A percentile compares a stretch with the other conserved stretches of the same genome.
Evolutionary conservation across 2,113 vertebrate genomes (phyloP).

Genomic region (Motacilla alba): DNA sequence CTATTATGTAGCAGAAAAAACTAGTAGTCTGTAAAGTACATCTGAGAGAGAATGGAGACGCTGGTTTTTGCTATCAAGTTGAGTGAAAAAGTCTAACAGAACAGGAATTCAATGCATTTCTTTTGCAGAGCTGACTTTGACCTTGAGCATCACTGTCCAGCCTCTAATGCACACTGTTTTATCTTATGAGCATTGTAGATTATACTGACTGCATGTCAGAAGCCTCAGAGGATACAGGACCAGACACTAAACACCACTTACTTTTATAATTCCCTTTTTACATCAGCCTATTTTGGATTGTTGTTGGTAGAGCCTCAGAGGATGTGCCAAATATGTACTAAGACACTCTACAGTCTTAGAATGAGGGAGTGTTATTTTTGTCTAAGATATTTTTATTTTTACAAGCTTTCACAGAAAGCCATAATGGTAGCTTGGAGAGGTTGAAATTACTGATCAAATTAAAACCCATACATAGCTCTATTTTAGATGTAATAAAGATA

Average conservation of each 20-base stretch:
- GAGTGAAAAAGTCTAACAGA: neutral
- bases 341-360: neutral
- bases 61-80: neutral
- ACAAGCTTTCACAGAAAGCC: slow-evolving; percentile 29
- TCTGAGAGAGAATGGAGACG: neutral
- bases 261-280: neutral
- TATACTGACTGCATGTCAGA: neutral
- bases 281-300: neutral
- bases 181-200: neutral
- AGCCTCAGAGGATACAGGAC: neutral
- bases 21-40: neutral
- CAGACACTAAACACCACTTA: neutral
- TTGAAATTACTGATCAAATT: neutral
- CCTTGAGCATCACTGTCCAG: neutral
- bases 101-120: neutral
- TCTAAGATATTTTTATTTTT: slow-evolving; percentile 39
- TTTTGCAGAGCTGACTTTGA: neutral
- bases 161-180: neutral
- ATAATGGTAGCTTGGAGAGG: neutral
- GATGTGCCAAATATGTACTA: slow-evolving; percentile 13
- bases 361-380: slow-evolving; percentile 26
- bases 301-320: slow-evolving; percentile 7
- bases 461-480: neutral
- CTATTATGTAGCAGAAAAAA: neutral
- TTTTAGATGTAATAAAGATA: neutral